Evolutionary conservation across 1,140 invertebrate species (phyloP), one percentile per base, ranked within the genome.

Genomic region (Orchesella cincta): DNA sequence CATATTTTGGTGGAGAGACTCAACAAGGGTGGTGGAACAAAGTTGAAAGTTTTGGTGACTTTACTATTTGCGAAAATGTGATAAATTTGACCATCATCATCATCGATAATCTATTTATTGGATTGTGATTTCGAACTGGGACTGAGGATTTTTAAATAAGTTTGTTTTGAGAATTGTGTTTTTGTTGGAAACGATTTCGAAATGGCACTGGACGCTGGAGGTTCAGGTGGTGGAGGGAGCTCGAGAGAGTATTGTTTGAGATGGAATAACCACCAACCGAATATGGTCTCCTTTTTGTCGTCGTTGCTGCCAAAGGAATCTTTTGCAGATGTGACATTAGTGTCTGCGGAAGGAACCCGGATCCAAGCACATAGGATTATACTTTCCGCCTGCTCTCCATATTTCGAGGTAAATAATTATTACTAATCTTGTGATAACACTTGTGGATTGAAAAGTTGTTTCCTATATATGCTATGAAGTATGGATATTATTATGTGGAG

Each of bases 231-330:
- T 31, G 62, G 62, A 8, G 12, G 12, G 14, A 8, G 1, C 54
- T 52, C 74, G 29, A 28, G 81, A 39, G 81, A 95, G 83, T 95
- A 94, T 85, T 94, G 93, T 85, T 86, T 94, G 78, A 88, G 93
- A 75, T 94, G 93, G 93, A 94, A 94, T 86, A 94, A 94, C 86
- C 93, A 95, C 87, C 92, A 93, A 82, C 92, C 93, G 20, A 94
- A 95, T 85, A 93, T 94, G 83, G 93, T 94, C 81, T 92, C 92
- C 0, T 93, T 93, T 80, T 94, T 94, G 85, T 92, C 92, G 34
- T 91, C 89, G 82, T 85, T 94, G 73, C 86, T 94, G 72, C 91
- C 90, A 83, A 93, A 90, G 83, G 92, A 94, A 84, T 90, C 92
- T n/a, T 84, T 95, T 78, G 93, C 94, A 46, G 93, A 94, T 85